These are phyloP conservation scores for Lutjanus campechanus DNA, from an alignment of 2,797 vertebrate species.

Conservation along the genomic window DNA sequence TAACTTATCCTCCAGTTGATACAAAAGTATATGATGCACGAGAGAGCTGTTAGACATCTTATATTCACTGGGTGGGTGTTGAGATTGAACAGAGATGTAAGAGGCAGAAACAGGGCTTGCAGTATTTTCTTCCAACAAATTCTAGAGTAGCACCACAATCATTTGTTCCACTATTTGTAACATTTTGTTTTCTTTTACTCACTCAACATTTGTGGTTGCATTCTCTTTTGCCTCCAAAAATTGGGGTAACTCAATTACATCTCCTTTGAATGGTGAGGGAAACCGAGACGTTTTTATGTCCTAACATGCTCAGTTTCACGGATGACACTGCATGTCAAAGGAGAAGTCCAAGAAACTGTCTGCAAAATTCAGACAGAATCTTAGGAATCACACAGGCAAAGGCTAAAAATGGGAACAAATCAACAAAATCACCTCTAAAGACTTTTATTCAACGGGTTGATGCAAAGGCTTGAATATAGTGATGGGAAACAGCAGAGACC, in stretches of 20 bases:
- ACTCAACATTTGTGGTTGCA: slow-evolving; percentile 16
- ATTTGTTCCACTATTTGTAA: slow-evolving; percentile 16
- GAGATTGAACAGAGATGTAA: background rate
- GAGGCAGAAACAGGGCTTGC: background rate
- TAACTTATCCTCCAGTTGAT: background rate
- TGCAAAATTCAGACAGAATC: background rate
- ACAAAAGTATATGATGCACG: background rate
- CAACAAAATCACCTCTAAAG: background rate
- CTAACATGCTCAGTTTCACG: background rate
- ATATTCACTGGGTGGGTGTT: background rate
- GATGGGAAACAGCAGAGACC: background rate
- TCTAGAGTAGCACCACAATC: background rate
- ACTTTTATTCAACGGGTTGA: background rate
- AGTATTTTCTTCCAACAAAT: background rate
- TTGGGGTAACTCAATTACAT: slow-evolving; percentile 4
- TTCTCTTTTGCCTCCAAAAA: slow-evolving; percentile 3
- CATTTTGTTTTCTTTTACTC: slow-evolving; percentile 25
- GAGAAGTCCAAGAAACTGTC: slow-evolving; percentile 13
- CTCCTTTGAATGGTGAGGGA: background rate
- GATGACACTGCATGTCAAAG: background rate
- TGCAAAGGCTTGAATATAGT: background rate
- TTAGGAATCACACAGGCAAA: background rate
- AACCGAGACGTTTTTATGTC: background rate
- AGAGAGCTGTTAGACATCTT: background rate
- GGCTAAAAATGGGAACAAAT: background rate